Percentiles rank a stretch among this genome's conserved stretches.
phyloP scores from a whole-genome alignment of 2,113 vertebrate species.

The Notothenia rossii region DNA sequence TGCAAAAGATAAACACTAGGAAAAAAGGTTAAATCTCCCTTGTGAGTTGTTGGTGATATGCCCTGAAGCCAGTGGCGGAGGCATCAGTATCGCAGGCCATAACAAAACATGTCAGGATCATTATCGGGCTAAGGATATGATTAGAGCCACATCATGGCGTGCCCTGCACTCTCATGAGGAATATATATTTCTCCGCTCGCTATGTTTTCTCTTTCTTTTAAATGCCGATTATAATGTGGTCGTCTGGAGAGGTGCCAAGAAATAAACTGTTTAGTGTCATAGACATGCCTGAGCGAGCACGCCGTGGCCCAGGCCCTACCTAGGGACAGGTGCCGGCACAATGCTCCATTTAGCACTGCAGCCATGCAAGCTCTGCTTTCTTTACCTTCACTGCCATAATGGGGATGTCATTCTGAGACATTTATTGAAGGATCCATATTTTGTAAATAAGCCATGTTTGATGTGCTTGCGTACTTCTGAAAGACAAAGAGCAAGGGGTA shows the following conservation, averaged over 20 bases:
- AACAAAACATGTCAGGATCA: constrained; percentile 89
- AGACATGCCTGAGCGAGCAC: constrained; percentile 59
- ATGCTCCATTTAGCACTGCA: constrained; percentile 72
- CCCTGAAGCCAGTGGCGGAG: constrained; percentile 79
- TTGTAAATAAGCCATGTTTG: constrained; percentile 11
- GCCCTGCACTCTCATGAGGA: constrained; percentile 56
- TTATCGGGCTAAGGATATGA: constrained; percentile 84
- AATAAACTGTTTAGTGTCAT: constrained; percentile 74
- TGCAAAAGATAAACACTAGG: constrained; percentile 81
- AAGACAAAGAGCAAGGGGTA: not conserved
- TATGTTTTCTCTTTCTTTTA: constrained; percentile 63
- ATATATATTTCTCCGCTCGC: constrained; percentile 47
- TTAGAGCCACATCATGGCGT: constrained; percentile 56
- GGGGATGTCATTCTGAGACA: constrained; percentile 14
- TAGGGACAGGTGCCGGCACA: constrained; percentile 66
- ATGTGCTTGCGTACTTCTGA: not conserved
- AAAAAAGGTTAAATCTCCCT: constrained; percentile 15
- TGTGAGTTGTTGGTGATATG: constrained; percentile 82
- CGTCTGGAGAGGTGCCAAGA: constrained; percentile 69
- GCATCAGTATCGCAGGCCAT: constrained; percentile 80
- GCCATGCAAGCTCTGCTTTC: constrained; percentile 53
- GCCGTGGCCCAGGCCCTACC: constrained; percentile 37
- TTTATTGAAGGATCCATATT: constrained; percentile 38
- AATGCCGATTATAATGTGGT: constrained; percentile 71
- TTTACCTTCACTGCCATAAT: constrained; percentile 24